Conservation (phyloP, 1,140 invertebrate species). For the Arctopsyche grandis region DNA sequence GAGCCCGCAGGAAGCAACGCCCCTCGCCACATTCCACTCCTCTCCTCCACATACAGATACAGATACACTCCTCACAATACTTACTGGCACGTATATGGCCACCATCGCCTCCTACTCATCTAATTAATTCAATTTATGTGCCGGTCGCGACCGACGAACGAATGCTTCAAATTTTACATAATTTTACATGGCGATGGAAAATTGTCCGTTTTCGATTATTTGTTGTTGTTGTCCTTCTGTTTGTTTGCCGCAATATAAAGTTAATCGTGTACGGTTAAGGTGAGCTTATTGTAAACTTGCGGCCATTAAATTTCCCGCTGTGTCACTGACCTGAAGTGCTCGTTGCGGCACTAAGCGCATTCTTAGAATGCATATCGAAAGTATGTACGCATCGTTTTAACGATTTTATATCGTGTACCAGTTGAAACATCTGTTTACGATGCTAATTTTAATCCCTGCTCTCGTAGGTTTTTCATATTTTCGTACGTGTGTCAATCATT, state of each 20-base stretch:
- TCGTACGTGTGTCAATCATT: too few relatives aligned
- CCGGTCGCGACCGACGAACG: not conserved
- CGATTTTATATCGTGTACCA: not conserved
- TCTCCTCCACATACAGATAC: not conserved
- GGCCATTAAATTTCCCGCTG: constrained; percentile 7
- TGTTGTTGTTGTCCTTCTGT: not conserved
- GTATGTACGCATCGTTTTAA: not conserved
- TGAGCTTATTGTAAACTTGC: constrained; percentile 23
- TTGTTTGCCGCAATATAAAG: not conserved
- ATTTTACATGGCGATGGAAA: not conserved
- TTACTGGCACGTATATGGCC: not conserved
- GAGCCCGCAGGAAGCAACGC: constrained; percentile 21
- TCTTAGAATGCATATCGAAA: constrained; percentile 27
- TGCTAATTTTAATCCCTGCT: too few relatives aligned
- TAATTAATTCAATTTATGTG: constrained; percentile 5
- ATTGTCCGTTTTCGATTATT: not conserved
- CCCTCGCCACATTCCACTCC: not conserved
- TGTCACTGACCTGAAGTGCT: constrained; percentile 28
- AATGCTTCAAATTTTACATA: not conserved
- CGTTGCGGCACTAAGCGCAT: constrained; percentile 26
- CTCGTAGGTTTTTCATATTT: too few relatives aligned
- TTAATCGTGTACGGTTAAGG: not conserved
- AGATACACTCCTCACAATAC: not conserved
- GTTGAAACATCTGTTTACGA: not conserved
- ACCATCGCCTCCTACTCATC: not conserved